Percentiles rank a stretch among this genome's conserved stretches.
Evolutionary conservation across 2,113 vertebrate genomes (phyloP).

Genomic region (Perca fluviatilis): DNA sequence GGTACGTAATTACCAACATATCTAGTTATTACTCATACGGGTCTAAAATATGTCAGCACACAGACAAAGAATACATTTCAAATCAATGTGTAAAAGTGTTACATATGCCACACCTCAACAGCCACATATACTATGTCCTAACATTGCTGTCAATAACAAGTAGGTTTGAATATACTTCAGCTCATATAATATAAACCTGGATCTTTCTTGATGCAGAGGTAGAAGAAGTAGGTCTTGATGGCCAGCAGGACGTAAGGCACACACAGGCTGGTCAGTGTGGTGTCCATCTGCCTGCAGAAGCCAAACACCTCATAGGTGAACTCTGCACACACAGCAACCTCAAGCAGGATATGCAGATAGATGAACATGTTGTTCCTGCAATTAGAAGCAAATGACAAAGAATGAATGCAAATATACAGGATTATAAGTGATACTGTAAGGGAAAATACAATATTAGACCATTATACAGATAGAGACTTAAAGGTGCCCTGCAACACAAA

Average conservation of each 20-base stretch:
- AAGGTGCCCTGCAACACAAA: no score
- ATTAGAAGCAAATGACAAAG: constrained; percentile 3
- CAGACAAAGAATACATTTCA: neutral
- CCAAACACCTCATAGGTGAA: constrained; percentile 92
- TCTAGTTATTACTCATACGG: neutral
- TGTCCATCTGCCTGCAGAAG: constrained; percentile 91
- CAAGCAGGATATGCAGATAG: constrained; percentile 88
- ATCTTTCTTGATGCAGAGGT: constrained; percentile 87
- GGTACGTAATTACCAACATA: neutral
- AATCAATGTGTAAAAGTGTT: neutral
- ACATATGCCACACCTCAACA: no score
- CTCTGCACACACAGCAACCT: constrained; percentile 89
- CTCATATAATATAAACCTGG: constrained; percentile 85
- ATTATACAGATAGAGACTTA: neutral
- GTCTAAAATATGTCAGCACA: neutral
- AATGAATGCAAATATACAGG: neutral
- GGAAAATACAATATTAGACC: neutral
- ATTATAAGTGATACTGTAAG: neutral
- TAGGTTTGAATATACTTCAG: neutral
- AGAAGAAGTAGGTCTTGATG: constrained; percentile 86
- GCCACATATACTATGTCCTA: neutral
- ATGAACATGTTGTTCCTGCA: constrained; percentile 90
- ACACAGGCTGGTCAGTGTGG: constrained; percentile 80
- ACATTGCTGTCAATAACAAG: neutral
- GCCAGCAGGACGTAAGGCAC: constrained; percentile 91